Conservation (phyloP, 2,797 vertebrate species). For the Lutjanus campechanus region DNA sequence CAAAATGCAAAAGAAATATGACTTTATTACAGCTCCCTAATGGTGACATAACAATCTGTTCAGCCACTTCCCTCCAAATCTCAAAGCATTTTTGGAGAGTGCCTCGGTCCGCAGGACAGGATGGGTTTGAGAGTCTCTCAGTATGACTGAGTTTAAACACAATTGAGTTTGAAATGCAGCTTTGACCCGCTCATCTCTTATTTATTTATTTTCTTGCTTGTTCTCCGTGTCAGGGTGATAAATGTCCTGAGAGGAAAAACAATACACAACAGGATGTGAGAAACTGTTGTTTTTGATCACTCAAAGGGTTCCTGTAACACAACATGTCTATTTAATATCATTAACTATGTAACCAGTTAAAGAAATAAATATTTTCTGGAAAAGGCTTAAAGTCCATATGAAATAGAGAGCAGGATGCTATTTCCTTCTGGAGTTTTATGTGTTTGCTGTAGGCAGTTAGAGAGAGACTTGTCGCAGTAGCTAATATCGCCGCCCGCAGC, state of each 20-base stretch:
- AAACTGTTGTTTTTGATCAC: not conserved
- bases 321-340: not conserved
- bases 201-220: constrained; percentile 30
- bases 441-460: too few relatives aligned
- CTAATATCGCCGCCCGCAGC: too few relatives aligned
- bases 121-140: constrained; percentile 27
- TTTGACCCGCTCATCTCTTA: constrained; percentile 41
- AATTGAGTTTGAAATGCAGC: constrained; percentile 45
- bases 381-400: not conserved
- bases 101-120: constrained; percentile 41
- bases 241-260: constrained; percentile 22
- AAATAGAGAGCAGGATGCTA: too few relatives aligned
- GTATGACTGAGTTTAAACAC: constrained; percentile 57
- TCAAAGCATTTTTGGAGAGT: constrained; percentile 69
- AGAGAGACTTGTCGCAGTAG: too few relatives aligned
- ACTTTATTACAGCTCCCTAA: constrained; percentile 87
- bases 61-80: constrained; percentile 80
- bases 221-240: constrained; percentile 31
- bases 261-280: not conserved
- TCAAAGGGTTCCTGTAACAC: not conserved
- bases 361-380: not conserved
- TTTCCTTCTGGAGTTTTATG: too few relatives aligned
- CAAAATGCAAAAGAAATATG: constrained; percentile 93
- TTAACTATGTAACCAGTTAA: not conserved
- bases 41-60: constrained; percentile 88